A percentile compares a stretch with the other conserved stretches of the same genome.
Evolutionary conservation across 2,113 vertebrate genomes (phyloP).

Genomic region (Brevimyrus niger): DNA sequence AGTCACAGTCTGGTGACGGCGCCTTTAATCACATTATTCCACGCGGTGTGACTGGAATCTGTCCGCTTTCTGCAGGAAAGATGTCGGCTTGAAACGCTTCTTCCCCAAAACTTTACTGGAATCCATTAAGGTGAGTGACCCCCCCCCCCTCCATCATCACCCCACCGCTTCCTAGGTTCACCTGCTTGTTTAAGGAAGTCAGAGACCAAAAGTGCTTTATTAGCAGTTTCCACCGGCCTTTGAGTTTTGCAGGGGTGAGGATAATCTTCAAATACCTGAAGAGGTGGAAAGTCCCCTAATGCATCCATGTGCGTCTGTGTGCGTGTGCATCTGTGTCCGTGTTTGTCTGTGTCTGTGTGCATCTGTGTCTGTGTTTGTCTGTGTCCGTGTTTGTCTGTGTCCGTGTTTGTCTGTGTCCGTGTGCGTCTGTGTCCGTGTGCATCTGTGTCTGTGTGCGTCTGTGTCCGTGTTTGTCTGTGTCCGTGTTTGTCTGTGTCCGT

Average conservation of each 20-base stretch:
- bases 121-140: slow-evolving; percentile 85
- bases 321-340: background rate
- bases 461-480: background rate
- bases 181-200: background rate
- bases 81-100: slow-evolving; percentile 93
- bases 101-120: slow-evolving; percentile 95
- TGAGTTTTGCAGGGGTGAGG: background rate
- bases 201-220: background rate
- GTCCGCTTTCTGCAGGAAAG: slow-evolving; percentile 70
- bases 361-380: too few relatives aligned
- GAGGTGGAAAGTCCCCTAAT: background rate
- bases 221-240: background rate
- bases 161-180: background rate
- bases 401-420: too few relatives aligned
- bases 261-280: background rate
- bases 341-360: too few relatives aligned
- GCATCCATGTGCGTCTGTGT: background rate
- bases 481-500: too few relatives aligned
- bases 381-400: too few relatives aligned
- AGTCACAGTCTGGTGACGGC: background rate
- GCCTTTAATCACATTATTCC: background rate
- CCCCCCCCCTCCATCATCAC: too few relatives aligned
- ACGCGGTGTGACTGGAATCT: too few relatives aligned
- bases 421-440: background rate
- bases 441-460: background rate